These are phyloP conservation scores for Catostomus latipinnis DNA, from an alignment of 2,797 vertebrate genomes.

Conservation along the genomic window DNA sequence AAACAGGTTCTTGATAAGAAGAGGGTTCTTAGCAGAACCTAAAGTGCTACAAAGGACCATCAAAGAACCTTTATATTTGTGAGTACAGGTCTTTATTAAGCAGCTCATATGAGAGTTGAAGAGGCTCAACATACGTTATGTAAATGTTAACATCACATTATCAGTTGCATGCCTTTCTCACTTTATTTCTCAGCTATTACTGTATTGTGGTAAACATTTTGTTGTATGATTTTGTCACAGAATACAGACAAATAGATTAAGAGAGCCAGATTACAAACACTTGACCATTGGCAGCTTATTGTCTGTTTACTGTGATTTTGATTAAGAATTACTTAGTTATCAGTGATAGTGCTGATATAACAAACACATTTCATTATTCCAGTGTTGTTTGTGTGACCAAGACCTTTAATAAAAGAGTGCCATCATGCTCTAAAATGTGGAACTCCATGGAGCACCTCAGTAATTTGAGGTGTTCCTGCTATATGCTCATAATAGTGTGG, in stretches of 20 bases:
- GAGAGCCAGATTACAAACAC: neutral
- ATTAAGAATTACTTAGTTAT: slow-evolving; percentile 6
- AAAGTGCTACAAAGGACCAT: too few relatives aligned
- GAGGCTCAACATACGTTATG: too few relatives aligned
- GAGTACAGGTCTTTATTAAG: too few relatives aligned
- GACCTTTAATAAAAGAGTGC: too few relatives aligned
- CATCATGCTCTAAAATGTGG: neutral
- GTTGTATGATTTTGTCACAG: slow-evolving; percentile 2
- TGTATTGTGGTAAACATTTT: slow-evolving; percentile 8
- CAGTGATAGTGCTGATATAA: slow-evolving; percentile 5
- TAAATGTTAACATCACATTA: too few relatives aligned
- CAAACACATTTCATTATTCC: neutral
- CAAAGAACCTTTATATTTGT: too few relatives aligned
- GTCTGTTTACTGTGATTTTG: slow-evolving; percentile 1
- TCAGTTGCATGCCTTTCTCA: too few relatives aligned
- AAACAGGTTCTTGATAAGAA: too few relatives aligned
- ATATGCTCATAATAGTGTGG: neutral
- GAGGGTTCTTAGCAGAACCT: too few relatives aligned
- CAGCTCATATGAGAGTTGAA: too few relatives aligned
- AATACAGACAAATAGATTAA: neutral
- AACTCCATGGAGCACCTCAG: neutral
- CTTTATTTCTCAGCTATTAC: too few relatives aligned
- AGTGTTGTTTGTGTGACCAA: neutral
- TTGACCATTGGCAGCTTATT: neutral
- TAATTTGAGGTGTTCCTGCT: neutral